Base-by-base conservation (phyloP, 2,113 vertebrate species). In the Hyaena hyaena region DNA sequence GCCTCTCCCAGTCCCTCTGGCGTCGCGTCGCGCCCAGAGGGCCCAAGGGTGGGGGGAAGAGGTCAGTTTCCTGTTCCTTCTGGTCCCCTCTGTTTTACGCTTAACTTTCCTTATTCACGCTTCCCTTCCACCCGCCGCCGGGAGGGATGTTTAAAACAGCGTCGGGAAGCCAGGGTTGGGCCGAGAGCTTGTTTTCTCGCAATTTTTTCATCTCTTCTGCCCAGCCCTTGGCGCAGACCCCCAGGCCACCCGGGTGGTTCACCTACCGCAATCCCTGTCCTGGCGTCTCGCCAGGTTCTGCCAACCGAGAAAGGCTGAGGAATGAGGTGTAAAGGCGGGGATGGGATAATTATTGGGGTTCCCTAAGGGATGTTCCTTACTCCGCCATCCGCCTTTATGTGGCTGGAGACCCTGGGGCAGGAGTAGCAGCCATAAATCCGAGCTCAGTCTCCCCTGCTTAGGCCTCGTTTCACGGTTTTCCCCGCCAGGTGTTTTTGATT, bases 381-480 rank as follows among this genome's bases (percentile, higher is more conserved):
- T 65, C 48, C 33, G 65, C 55, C 39, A 12, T 74, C 19, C 5
- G 15, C 55, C 53, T 48, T 45, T 39, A 33, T 1, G 35, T 14
- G 88, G 16, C 39, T 39, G 33, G 2, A 17, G 45, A 24, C 66
- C 65, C 43, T 0, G 2, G 23, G 15, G 33, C 45, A 26, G 23
- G 61, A 33, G 28, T 7, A 28, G 9, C 65, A 33, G 63, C 7
- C 53, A n/a, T 26, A 55, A 68, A 68, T 58, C 35, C 17, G 53
- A 76, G 61, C 43, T 23, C 35, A 26, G 33, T 8, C 5, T 65
- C 28, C 26, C 63, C 28, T 23, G 87, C 80, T 82, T 48, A n/a
- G 86, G 93, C 95, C 93, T 95, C 17, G 50, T 53, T 39, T 68
- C 58, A 23, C 2, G 5, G 53, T 58, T 89, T 95, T 89, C 33